Evolutionary conservation across 1,140 invertebrate species (phyloP), one percentile per base, ranked within the genome.

Genomic region (Ptiloglossa arizonensis): DNA sequence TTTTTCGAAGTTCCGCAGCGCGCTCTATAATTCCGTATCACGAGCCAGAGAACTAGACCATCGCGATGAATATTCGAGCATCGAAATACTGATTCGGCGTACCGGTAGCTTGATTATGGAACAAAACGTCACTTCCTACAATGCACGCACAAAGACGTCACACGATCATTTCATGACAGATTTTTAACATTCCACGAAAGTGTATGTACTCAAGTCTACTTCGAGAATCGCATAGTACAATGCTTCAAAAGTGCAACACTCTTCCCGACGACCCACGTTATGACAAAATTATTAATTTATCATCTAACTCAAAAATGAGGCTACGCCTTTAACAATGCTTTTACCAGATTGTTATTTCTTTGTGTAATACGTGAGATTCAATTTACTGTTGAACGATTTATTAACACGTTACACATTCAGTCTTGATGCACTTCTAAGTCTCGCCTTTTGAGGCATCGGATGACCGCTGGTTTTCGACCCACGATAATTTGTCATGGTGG

Each of bases 1-100:
- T 81, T 70, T 69, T 63, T 66, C 54, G 17, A 62, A 60, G 69
- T 79, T 79, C 70, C n/a, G 76, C 81, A 83, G 82, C 82, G 82
- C 82, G 77, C 81, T 83, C 82, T 83, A 82, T 79, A 79, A 63
- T 64, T 59, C 69, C 66, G 48, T 76, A 74, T 74, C 41, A 38
- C 70, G n/a, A 38, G 38, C 48, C 52, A 44, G 17, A n/a, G 66
- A 79, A 82, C 66, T 79, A 82, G 64, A 83, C n/a, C 70, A 54
- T 64, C 52, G 32, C 56, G 15, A 74, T 59, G 52, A 71, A 71
- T 63, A 71, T 63, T 63, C 69, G 59, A 63, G 56, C 75, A 77
- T 62, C 24, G 38, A 56, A 69, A 56, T 77, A 24, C 46, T 19
- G 64, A 69, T 76, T 69, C 44, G 32, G 11, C 46, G n/a, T 66